These are phyloP conservation scores for Caenorhabditis sp. DNA, from an alignment of 2,888 invertebrate species.

Conservation along the genomic window DNA sequence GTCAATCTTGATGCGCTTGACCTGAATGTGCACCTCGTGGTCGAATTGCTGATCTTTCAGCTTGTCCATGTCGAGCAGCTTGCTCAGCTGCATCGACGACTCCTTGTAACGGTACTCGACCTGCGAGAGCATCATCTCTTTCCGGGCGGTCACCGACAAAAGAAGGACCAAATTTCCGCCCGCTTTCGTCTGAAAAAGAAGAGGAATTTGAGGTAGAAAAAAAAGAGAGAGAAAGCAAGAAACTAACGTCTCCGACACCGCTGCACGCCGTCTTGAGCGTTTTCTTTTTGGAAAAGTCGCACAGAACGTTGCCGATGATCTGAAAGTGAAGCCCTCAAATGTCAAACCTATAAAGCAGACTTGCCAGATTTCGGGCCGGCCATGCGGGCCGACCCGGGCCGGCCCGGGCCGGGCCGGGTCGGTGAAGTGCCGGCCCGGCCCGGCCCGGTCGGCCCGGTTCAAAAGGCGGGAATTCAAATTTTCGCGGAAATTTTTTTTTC, in stretches of 20 bases:
- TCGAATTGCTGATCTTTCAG: background rate
- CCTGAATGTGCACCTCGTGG: constrained; percentile 2
- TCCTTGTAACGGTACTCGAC: constrained; percentile 24
- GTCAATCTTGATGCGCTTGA: background rate
- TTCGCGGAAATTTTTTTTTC: no score
- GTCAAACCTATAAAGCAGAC: no score
- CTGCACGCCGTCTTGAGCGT: background rate
- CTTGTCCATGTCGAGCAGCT: background rate
- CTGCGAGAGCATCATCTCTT: constrained; percentile 4
- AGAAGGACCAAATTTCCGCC: background rate
- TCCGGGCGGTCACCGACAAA: background rate
- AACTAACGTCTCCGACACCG: no score
- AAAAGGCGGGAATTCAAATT: no score
- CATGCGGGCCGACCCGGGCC: no score
- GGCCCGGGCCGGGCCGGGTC: no score
- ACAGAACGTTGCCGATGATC: constrained; percentile 5
- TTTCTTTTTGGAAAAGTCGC: background rate
- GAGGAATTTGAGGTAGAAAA: background rate
- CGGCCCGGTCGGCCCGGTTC: no score
- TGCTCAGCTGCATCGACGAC: background rate
- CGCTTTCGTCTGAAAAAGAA: background rate
- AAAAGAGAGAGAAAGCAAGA: no score
- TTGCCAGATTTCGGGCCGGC: no score
- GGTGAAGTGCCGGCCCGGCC: no score
- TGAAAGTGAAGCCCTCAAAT: no score